Percentiles rank a stretch among this genome's conserved stretches.
phyloP scores from a whole-genome alignment of 1,140 invertebrate genomes.

The Apolygus lucorum region DNA sequence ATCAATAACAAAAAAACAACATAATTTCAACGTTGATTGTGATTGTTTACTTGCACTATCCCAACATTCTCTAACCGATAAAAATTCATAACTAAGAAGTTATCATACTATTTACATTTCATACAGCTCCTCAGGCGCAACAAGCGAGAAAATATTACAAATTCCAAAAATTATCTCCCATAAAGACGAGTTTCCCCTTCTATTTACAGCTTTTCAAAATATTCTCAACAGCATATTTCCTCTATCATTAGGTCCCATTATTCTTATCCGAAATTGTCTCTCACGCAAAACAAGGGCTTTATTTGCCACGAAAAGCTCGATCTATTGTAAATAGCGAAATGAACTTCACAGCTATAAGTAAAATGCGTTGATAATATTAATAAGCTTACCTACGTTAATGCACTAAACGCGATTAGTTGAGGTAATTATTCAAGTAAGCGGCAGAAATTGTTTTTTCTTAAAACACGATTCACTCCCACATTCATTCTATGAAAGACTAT shows the following conservation, averaged over 20 bases:
- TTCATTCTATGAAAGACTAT: not conserved
- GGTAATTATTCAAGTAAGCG: not conserved
- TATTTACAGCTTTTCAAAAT: not conserved
- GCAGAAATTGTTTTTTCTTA: not conserved
- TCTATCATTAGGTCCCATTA: not conserved
- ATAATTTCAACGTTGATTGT: not conserved
- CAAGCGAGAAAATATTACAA: not conserved
- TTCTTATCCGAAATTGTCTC: not conserved
- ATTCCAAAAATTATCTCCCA: not conserved
- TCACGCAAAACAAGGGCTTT: not conserved
- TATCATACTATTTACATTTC: not conserved
- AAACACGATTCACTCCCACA: not conserved
- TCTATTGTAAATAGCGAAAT: not conserved
- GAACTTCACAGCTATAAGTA: not conserved
- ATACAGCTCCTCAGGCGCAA: not conserved
- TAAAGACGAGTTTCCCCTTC: not conserved
- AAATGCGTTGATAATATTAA: not conserved
- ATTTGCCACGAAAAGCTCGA: not conserved
- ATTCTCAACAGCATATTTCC: not conserved
- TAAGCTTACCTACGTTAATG: not conserved
- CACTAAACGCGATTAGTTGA: not conserved
- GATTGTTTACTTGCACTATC: not conserved
- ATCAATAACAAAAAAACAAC: too few relatives aligned
- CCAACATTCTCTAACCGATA: not conserved
- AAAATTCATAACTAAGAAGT: not conserved